Percentiles rank a stretch among this genome's conserved stretches.
Evolutionary conservation across 2,888 invertebrate genomes (phyloP).

Genomic region (Gortyna flavago): DNA sequence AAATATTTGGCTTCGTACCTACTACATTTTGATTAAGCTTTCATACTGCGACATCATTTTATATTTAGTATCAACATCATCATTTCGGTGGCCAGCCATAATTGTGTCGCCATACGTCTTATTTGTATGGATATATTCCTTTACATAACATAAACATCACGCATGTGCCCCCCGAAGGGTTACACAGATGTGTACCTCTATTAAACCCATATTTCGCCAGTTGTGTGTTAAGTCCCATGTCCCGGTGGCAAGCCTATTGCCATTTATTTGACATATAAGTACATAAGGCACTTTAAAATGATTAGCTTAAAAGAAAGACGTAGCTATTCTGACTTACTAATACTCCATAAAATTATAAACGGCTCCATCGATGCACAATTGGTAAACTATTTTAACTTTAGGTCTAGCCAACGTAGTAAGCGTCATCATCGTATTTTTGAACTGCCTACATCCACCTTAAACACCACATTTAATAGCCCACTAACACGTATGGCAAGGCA

Average conservation of each 20-base stretch:
- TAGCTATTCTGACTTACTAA: too few relatives aligned
- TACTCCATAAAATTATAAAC: too few relatives aligned
- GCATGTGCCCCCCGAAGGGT: background rate
- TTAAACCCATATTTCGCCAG: background rate
- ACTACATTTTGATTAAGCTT: background rate
- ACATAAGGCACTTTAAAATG: too few relatives aligned
- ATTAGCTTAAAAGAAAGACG: too few relatives aligned
- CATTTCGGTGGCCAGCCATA: background rate
- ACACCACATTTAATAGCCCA: too few relatives aligned
- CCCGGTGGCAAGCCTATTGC: background rate
- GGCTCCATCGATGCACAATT: too few relatives aligned
- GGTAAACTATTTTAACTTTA: too few relatives aligned
- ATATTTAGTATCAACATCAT: background rate
- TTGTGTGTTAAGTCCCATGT: background rate
- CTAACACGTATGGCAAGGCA: too few relatives aligned
- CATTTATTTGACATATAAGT: background rate
- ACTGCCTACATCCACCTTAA: too few relatives aligned
- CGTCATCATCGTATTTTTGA: too few relatives aligned
- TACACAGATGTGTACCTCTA: background rate
- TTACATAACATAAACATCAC: background rate
- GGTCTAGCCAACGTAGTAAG: too few relatives aligned
- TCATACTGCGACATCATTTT: constrained; percentile 3
- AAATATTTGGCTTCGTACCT: background rate
- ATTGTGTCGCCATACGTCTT: background rate
- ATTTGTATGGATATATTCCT: background rate